Percentiles rank a stretch among this genome's conserved stretches.
Conservation (phyloP, 2,113 vertebrate species). For the Paramisgurnus dabryanus region DNA sequence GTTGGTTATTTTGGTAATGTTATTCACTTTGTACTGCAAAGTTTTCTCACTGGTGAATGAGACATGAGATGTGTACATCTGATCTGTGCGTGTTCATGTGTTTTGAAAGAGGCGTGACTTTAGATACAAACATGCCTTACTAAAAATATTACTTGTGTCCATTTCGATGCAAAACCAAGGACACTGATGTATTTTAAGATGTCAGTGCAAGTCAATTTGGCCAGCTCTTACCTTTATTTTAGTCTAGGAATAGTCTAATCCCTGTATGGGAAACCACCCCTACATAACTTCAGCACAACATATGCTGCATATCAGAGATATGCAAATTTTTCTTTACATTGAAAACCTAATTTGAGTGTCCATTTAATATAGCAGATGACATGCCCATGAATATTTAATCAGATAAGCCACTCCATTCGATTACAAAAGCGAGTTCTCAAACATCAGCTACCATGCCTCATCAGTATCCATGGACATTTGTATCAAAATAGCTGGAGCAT, state of each 20-base stretch:
- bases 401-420: background rate
- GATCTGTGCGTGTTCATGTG: no score
- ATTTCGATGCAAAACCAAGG: no score
- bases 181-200: no score
- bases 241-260: no score
- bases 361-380: slow-evolving; percentile 5
- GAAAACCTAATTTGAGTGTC: slow-evolving; percentile 5
- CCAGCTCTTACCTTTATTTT: no score
- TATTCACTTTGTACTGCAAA: no score
- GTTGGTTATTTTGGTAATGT: no score
- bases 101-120: no score
- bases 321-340: background rate
- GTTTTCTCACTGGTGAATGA: no score
- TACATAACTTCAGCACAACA: background rate
- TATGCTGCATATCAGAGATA: background rate
- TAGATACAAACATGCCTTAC: background rate
- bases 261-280: background rate
- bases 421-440: slow-evolving; percentile 6
- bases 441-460: background rate
- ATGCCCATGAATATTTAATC: background rate
- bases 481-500: background rate
- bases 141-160: no score
- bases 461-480: background rate
- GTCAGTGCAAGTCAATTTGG: no score
- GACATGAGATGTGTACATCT: no score